These are phyloP conservation scores for Eubasilissa regina DNA, from an alignment of 1,140 invertebrate species.

Conservation along the genomic window DNA sequence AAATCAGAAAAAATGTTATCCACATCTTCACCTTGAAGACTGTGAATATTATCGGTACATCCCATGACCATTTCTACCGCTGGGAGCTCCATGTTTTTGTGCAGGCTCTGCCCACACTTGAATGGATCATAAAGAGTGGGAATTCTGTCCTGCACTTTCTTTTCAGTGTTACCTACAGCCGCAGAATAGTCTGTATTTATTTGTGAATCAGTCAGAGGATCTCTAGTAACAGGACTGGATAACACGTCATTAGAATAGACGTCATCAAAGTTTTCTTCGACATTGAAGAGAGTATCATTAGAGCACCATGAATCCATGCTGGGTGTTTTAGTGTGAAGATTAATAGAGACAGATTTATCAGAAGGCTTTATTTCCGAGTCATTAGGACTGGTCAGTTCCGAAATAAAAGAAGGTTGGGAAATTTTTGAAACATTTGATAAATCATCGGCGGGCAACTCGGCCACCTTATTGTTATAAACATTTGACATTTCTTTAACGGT, in stretches of 20 bases:
- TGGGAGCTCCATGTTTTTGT: background rate
- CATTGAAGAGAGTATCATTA: constrained; percentile 75
- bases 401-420: constrained; percentile 67
- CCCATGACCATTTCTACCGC: constrained; percentile 52
- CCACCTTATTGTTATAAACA: constrained; percentile 48
- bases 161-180: background rate
- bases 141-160: background rate
- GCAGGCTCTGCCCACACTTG: background rate
- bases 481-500: constrained; percentile 42
- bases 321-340: constrained; percentile 71
- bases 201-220: constrained; percentile 3
- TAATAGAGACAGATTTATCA: constrained; percentile 62
- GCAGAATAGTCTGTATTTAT: background rate
- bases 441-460: constrained; percentile 56
- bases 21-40: background rate
- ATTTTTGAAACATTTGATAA: constrained; percentile 66
- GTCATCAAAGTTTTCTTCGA: constrained; percentile 74
- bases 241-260: constrained; percentile 44
- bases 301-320: constrained; percentile 77
- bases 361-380: constrained; percentile 63
- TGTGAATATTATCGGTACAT: constrained; percentile 4
- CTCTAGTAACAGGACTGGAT: constrained; percentile 29
- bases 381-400: constrained; percentile 68
- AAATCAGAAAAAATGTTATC: constrained; percentile 22
- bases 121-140: background rate